phyloP scores from a whole-genome alignment of 2,797 vertebrate genomes.

The Steatocranus sp. region DNA sequence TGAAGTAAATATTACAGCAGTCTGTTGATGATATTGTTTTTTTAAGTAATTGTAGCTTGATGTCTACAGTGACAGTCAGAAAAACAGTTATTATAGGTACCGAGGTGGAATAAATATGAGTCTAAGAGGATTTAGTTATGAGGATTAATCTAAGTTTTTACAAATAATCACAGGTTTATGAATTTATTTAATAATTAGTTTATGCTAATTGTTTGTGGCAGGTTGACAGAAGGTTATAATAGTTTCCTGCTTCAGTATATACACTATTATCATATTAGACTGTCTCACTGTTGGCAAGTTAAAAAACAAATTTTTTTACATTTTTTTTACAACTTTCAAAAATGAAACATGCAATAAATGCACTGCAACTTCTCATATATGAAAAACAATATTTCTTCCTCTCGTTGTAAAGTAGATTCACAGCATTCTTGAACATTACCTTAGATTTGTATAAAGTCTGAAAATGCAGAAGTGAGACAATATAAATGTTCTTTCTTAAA shows the following conservation, averaged over 20 bases:
- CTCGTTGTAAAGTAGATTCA: neutral
- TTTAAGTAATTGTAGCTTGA: neutral
- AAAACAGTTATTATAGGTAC: neutral
- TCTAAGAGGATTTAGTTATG: neutral
- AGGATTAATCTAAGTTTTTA: neutral
- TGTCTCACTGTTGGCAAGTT: neutral
- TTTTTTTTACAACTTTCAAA: neutral
- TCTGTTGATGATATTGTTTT: neutral
- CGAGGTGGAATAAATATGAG: neutral
- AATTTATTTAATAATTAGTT: neutral
- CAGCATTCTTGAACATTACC: neutral
- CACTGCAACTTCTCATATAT: neutral
- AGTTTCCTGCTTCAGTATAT: neutral
- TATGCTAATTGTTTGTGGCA: neutral
- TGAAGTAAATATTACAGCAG: neutral
- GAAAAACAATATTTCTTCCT: neutral
- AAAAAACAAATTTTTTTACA: neutral
- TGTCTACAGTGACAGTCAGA: neutral
- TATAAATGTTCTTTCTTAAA: neutral
- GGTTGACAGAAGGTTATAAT: neutral
- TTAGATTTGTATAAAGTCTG: neutral
- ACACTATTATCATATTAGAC: neutral
- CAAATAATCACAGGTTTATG: neutral
- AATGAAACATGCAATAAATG: neutral
- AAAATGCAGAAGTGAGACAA: neutral